Evolutionary conservation across 1,140 invertebrate genomes (phyloP).

Genomic region (Philotrypesis tridentata): DNA sequence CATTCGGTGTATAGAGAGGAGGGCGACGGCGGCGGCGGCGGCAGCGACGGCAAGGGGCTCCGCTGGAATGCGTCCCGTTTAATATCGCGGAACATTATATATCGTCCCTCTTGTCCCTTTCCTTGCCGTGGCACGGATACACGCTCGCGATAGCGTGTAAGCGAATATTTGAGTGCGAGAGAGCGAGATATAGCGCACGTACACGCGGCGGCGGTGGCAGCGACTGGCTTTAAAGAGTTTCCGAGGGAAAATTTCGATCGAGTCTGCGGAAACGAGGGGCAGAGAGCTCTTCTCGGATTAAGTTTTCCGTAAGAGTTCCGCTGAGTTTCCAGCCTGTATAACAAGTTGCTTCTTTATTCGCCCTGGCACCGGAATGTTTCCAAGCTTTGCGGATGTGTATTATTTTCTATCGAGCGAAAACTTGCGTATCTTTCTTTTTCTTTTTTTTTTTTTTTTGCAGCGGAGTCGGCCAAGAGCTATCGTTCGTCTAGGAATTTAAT

Average conservation of each 20-base stretch:
- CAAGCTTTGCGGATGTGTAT: not conserved
- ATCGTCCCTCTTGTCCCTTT: constrained; percentile 70
- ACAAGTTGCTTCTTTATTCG: not conserved
- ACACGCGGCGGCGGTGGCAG: too few relatives aligned
- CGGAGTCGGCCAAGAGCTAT: too few relatives aligned
- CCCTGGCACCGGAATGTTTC: not conserved
- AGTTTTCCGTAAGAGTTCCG: not conserved
- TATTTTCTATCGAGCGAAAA: not conserved
- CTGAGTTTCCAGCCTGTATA: not conserved
- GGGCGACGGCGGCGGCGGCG: constrained; percentile 39
- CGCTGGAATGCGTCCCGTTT: constrained; percentile 74
- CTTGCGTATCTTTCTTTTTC: too few relatives aligned
- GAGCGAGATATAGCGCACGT: not conserved
- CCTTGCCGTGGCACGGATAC: constrained; percentile 48
- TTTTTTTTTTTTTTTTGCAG: too few relatives aligned
- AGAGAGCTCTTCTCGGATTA: not conserved
- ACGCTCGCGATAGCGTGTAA: constrained; percentile 48
- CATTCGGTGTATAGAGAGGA: constrained; percentile 65
- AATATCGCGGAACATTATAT: constrained; percentile 75
- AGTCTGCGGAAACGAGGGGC: not conserved
- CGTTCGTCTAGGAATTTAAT: too few relatives aligned
- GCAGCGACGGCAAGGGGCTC: constrained; percentile 63
- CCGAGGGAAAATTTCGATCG: constrained; percentile 18
- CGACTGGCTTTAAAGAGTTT: not conserved
- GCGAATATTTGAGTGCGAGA: constrained; percentile 42